phyloP scores from a whole-genome alignment of 2,113 vertebrate genomes.

The Anthoscopus minutus region DNA sequence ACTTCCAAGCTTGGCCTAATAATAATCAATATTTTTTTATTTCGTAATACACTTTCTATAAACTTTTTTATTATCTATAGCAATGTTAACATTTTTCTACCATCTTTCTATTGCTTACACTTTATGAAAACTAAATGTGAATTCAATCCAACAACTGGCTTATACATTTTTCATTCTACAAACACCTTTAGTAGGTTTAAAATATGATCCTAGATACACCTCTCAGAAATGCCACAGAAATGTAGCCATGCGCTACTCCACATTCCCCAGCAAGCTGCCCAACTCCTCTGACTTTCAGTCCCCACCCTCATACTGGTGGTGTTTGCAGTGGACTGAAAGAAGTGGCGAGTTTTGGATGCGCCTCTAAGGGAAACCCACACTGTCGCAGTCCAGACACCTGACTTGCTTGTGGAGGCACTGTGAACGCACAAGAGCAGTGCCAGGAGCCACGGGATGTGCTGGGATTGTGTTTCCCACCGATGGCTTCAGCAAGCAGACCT shows the following conservation, averaged over 20 bases:
- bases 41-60: neutral
- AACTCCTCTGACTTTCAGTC: neutral
- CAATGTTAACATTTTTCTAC: neutral
- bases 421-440: rapidly evolving
- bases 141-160: neutral
- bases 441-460: no score
- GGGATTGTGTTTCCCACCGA: rapidly evolving
- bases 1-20: neutral
- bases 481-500: neutral
- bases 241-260: neutral
- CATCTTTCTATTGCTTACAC: neutral
- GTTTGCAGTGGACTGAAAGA: neutral
- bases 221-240: neutral
- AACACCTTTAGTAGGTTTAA: neutral
- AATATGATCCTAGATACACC: rapidly evolving
- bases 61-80: neutral
- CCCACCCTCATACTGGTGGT: neutral
- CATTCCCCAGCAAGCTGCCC: neutral
- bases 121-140: neutral
- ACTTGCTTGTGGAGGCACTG: rapidly evolving
- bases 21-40: neutral
- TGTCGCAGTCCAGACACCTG: rapidly evolving
- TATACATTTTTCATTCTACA: neutral
- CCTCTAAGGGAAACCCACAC: neutral
- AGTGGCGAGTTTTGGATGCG: neutral